Percentiles rank a stretch among this genome's conserved stretches.
phyloP scores from a whole-genome alignment of 2,797 vertebrate species.

The Heterohyrax brucei region DNA sequence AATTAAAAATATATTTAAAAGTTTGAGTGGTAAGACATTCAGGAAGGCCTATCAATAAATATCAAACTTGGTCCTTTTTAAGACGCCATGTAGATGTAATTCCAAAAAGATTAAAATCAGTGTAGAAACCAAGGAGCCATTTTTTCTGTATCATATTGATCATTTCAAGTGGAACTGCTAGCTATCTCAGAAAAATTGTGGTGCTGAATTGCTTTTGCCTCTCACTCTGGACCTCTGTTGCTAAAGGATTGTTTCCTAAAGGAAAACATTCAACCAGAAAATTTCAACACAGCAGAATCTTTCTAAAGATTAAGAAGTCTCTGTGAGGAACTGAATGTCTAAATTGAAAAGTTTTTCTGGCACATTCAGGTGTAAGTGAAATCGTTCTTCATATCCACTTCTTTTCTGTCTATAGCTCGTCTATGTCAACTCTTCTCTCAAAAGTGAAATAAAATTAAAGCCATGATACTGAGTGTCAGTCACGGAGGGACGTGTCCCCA shows the following conservation, averaged over 20 bases:
- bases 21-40: conserved; percentile 32
- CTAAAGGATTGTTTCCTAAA: conserved; percentile 79
- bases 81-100: conserved; percentile 55
- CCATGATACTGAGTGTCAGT: neutral
- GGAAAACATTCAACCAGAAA: conserved; percentile 82
- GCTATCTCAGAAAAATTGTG: conserved; percentile 76
- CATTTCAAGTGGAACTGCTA: conserved; percentile 80
- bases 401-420: conserved; percentile 14
- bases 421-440: conserved; percentile 54
- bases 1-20: neutral
- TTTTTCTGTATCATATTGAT: conserved; percentile 74
- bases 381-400: conserved; percentile 38
- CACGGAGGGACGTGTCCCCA: neutral
- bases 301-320: conserved; percentile 79
- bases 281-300: conserved; percentile 72
- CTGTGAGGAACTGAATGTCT: conserved; percentile 61
- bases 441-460: conserved; percentile 72
- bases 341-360: conserved; percentile 79
- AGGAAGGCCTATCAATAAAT: conserved; percentile 57
- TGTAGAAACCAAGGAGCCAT: conserved; percentile 56
- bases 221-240: conserved; percentile 73
- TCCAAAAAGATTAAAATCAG: conserved; percentile 75
- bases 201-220: conserved; percentile 82
- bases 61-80: conserved; percentile 57
- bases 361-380: conserved; percentile 43